Evolutionary conservation across 2,113 vertebrate species (phyloP).

Genomic region (Smithornis capensis): DNA sequence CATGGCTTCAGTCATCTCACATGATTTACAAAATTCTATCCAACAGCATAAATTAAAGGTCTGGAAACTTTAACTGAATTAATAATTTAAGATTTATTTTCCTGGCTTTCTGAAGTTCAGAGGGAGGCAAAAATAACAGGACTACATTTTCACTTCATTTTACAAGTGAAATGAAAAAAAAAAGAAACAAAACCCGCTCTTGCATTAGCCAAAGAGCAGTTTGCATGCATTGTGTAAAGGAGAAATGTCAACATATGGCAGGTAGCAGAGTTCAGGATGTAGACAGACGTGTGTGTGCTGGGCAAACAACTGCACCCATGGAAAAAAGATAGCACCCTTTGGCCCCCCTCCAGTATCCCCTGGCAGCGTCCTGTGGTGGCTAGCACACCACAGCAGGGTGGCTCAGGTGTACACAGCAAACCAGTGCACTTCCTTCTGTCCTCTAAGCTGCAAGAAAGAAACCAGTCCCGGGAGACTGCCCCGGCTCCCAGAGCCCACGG

Average conservation of each 20-base stretch:
- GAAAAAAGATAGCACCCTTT: not conserved
- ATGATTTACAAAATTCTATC: not conserved
- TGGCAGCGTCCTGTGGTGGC: not conserved
- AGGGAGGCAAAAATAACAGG: not conserved
- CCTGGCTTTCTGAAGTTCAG: not conserved
- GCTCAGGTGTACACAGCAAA: not conserved
- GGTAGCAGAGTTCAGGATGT: constrained; percentile 14
- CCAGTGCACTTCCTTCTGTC: fast-evolving
- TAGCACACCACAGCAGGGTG: not conserved
- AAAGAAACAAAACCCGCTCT: not conserved
- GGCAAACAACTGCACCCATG: constrained; percentile 20
- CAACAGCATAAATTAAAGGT: not conserved
- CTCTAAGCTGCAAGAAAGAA: not conserved
- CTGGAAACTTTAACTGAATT: not conserved
- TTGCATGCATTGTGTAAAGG: not conserved
- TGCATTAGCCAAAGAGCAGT: not conserved
- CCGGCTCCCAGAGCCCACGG: fast-evolving
- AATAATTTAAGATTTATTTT: constrained; percentile 32
- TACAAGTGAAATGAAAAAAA: not conserved
- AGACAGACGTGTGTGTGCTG: not conserved
- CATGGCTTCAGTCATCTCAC: not conserved
- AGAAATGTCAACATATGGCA: constrained; percentile 30
- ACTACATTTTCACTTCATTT: constrained; percentile 9
- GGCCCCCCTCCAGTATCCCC: not conserved
- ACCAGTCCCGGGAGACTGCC: fast-evolving